A percentile compares a stretch with the other conserved stretches of the same genome.
Conservation (phyloP, 2,113 vertebrate genomes). For the Tinamus guttatus region DNA sequence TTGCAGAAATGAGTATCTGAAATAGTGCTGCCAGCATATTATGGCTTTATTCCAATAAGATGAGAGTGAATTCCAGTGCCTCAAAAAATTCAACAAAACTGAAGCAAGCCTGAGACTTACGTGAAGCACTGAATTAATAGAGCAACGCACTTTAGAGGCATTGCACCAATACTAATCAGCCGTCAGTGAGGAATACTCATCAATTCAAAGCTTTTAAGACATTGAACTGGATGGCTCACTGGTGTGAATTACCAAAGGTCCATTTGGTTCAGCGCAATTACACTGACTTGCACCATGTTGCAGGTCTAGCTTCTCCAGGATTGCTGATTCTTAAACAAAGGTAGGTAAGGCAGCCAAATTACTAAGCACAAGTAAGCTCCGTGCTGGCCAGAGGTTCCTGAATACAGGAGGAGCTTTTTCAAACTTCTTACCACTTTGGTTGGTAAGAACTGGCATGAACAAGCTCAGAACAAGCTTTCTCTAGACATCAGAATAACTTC, state of each 20-base stretch:
- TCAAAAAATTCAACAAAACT: not conserved
- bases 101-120: not conserved
- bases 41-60: constrained; percentile 4
- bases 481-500: not conserved
- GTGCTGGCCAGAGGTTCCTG: not conserved
- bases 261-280: not conserved
- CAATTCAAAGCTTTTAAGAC: constrained; percentile 17
- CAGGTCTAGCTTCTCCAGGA: not conserved
- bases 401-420: not conserved
- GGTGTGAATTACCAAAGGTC: not conserved
- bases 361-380: not conserved
- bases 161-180: constrained; percentile 27
- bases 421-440: not conserved
- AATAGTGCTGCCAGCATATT: not conserved
- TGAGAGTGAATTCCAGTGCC: not conserved
- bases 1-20: not conserved
- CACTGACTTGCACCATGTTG: not conserved
- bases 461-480: not conserved
- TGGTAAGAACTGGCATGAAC: not conserved
- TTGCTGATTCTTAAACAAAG: constrained; percentile 1
- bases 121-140: not conserved
- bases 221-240: not conserved
- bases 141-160: constrained; percentile 3
- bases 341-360: not conserved
- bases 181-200: constrained; percentile 13